Percentiles rank a stretch among this genome's conserved stretches.
phyloP scores from a whole-genome alignment of 2,888 invertebrate genomes.

The Tiliacea citrago region DNA sequence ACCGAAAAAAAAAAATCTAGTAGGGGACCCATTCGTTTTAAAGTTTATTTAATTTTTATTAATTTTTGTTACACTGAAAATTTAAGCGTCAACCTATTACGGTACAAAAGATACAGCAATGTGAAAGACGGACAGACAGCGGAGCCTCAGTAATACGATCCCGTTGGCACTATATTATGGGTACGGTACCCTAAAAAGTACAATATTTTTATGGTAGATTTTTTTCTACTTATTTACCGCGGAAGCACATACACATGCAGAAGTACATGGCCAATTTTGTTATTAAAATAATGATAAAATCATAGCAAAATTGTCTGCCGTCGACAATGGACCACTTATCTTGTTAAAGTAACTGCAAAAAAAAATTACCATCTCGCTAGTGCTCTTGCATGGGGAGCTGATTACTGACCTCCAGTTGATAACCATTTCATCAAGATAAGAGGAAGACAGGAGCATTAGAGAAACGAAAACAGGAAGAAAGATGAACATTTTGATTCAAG shows the following conservation, averaged over 20 bases:
- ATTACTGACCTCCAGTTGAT: background rate
- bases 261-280: constrained; percentile 41
- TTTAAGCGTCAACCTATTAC: background rate
- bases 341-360: constrained; percentile 54
- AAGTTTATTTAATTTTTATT: too few species aligned
- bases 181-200: background rate
- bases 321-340: constrained; percentile 55
- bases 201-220: background rate
- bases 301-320: constrained; percentile 40
- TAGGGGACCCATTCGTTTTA: too few species aligned
- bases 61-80: background rate
- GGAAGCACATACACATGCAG: constrained; percentile 23
- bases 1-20: too few species aligned
- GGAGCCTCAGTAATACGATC: background rate
- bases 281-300: constrained; percentile 65
- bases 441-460: background rate
- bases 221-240: constrained; percentile 12
- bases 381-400: constrained; percentile 23
- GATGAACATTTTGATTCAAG: background rate
- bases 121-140: background rate
- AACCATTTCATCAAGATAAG: background rate
- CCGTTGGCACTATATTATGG: background rate
- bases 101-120: background rate
- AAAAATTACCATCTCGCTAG: constrained; percentile 29
- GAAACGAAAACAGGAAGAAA: background rate